Conservation (phyloP, 1,140 invertebrate genomes). For the Tetraneura akinire region DNA sequence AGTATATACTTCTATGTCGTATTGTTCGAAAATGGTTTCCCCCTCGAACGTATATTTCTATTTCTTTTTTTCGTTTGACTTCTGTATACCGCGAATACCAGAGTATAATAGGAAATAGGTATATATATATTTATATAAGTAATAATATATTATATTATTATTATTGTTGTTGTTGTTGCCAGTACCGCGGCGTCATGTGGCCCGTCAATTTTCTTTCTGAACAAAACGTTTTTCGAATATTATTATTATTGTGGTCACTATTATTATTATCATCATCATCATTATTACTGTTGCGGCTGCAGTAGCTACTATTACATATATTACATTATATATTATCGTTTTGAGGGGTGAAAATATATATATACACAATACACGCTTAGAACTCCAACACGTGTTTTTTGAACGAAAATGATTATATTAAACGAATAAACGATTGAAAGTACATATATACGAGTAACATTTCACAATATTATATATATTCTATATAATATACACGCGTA, state of each 20-base stretch:
- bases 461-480: too few relatives aligned
- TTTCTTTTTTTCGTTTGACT: too few relatives aligned
- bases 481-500: too few relatives aligned
- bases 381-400: neutral
- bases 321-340: too few relatives aligned
- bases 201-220: neutral
- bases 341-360: neutral
- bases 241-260: neutral
- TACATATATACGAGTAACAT: too few relatives aligned
- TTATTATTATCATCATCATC: neutral
- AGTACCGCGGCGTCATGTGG: neutral
- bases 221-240: constrained; percentile 6
- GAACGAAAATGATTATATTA: neutral
- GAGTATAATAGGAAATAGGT: neutral
- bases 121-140: too few relatives aligned
- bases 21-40: neutral
- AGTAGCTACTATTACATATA: neutral
- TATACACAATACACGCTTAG: neutral
- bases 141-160: neutral
- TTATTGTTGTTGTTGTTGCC: too few relatives aligned
- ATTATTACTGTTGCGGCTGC: neutral
- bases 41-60: neutral
- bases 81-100: neutral
- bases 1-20: neutral
- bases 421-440: neutral